phyloP scores from a whole-genome alignment of 2,113 vertebrate species.

The Odobenus rosmarus region DNA sequence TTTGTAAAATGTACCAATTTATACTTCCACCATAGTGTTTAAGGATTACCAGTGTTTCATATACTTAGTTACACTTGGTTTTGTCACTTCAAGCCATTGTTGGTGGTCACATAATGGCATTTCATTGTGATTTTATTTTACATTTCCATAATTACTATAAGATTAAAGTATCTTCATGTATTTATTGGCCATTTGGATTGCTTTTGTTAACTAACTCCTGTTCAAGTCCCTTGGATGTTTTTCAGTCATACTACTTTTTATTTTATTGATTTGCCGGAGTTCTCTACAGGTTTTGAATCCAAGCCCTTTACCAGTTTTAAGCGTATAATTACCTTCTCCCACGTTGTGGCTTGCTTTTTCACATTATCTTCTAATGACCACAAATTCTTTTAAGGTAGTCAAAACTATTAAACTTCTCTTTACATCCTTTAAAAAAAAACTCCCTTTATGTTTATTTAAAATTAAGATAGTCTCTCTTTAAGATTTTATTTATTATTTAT shows the following conservation, averaged over 20 bases:
- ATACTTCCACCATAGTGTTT: neutral
- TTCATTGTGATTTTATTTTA: neutral
- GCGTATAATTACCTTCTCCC: neutral
- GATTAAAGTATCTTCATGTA: neutral
- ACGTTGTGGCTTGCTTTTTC: neutral
- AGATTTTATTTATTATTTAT: too few relatives aligned
- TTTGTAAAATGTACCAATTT: neutral
- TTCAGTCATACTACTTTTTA: neutral
- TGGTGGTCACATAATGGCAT: neutral
- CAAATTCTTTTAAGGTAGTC: slow-evolving; percentile 5
- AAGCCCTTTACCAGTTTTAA: neutral
- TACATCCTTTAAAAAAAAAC: neutral
- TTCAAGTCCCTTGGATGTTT: neutral
- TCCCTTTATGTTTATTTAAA: neutral
- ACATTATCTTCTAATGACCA: neutral
- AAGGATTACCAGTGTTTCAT: neutral
- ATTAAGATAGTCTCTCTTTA: neutral
- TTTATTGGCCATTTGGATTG: neutral
- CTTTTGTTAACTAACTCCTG: neutral
- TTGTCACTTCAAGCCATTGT: neutral
- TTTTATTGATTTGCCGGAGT: neutral
- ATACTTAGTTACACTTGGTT: neutral
- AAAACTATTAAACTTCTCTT: neutral
- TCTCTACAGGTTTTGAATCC: neutral
- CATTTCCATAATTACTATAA: neutral